Conservation (phyloP, 2,797 vertebrate genomes). For the Mastacembelus armatus region DNA sequence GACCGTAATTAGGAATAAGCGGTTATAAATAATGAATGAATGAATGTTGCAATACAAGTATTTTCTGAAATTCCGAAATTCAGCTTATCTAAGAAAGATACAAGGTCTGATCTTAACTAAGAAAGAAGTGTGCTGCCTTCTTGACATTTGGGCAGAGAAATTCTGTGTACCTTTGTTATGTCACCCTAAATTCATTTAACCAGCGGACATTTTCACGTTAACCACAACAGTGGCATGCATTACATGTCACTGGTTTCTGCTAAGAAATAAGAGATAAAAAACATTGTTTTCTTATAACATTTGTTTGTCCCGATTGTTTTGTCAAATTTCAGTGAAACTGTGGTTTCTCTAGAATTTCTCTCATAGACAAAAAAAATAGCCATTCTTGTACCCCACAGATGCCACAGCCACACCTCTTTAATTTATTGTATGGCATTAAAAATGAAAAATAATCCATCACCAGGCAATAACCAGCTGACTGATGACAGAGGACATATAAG, state of each 20-base stretch:
- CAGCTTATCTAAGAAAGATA: too few species aligned
- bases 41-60: too few species aligned
- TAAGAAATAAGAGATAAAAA: not conserved
- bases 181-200: too few species aligned
- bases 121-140: too few species aligned
- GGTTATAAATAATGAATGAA: too few species aligned
- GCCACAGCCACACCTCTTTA: conserved; percentile 18
- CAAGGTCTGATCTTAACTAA: too few species aligned
- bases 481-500: conserved; percentile 58
- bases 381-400: conserved; percentile 6
- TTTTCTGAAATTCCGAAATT: too few species aligned
- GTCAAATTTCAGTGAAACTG: conserved; percentile 2
- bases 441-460: conserved; percentile 61
- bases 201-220: too few species aligned
- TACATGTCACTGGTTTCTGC: not conserved
- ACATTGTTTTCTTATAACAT: not conserved
- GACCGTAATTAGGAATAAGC: too few species aligned
- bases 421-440: conserved; percentile 39
- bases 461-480: conserved; percentile 30
- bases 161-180: too few species aligned
- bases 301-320: not conserved
- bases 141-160: too few species aligned
- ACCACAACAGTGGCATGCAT: too few species aligned
- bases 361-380: conserved; percentile 41
- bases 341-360: conserved; percentile 7